A percentile compares a stretch with the other conserved stretches of the same genome.
Conservation (phyloP, 2,113 vertebrate species). For the Pteronura brasiliensis region DNA sequence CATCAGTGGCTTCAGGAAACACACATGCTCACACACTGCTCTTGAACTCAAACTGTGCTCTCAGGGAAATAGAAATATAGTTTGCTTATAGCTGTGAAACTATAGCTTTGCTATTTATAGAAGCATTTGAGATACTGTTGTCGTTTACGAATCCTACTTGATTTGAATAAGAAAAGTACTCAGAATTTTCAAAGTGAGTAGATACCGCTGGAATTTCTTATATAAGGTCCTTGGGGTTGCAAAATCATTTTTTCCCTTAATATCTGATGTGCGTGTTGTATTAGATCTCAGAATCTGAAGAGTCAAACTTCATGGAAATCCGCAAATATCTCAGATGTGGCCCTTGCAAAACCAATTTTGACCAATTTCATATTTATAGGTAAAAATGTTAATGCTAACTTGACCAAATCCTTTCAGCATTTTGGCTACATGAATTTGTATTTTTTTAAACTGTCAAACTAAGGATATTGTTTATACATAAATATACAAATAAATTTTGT, state of each 20-base stretch:
- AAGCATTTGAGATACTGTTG: background rate
- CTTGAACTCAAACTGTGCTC: background rate
- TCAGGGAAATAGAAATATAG: constrained; percentile 43
- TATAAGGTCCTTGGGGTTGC: background rate
- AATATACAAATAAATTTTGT: constrained; percentile 41
- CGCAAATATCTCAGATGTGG: background rate
- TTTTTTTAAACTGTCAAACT: constrained; percentile 32
- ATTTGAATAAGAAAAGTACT: constrained; percentile 30
- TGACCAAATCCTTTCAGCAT: constrained; percentile 25
- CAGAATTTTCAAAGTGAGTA: background rate
- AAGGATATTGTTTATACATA: constrained; percentile 23
- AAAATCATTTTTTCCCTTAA: background rate
- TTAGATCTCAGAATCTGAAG: background rate
- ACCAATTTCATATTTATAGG: background rate
- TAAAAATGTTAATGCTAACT: background rate
- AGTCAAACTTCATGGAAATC: background rate
- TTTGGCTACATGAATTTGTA: background rate
- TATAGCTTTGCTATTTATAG: constrained; percentile 39
- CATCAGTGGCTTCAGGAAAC: background rate
- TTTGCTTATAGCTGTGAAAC: constrained; percentile 17
- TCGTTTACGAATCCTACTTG: background rate
- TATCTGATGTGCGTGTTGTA: background rate
- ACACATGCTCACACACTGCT: too few species aligned
- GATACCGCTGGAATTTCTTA: background rate
- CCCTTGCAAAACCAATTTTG: background rate